Conservation (phyloP, 2,888 invertebrate species). For the Eupithecia pulchellata region DNA sequence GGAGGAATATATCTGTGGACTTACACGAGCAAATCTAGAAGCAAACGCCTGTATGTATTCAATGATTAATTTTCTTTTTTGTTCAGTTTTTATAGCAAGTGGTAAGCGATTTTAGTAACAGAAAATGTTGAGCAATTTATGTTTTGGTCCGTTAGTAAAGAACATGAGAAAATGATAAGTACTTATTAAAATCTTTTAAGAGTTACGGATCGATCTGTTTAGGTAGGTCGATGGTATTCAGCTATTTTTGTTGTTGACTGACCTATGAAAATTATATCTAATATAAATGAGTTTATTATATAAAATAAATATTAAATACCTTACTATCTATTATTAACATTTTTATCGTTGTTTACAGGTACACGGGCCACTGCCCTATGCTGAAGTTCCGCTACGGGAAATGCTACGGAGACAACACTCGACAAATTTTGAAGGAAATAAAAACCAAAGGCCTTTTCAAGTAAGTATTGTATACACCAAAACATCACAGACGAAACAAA, state of each 20-base stretch:
- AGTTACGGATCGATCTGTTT: no score
- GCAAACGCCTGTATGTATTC: no score
- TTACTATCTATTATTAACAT: neutral
- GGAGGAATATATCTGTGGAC: no score
- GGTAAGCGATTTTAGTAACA: neutral
- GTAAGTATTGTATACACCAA: conserved; percentile 55
- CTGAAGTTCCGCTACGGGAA: conserved; percentile 89
- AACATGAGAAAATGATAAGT: no score
- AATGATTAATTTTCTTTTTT: neutral
- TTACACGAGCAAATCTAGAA: no score
- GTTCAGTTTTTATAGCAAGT: neutral
- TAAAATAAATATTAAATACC: no score
- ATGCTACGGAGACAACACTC: conserved; percentile 89
- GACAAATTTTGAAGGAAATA: conserved; percentile 87
- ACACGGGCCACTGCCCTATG: conserved; percentile 90
- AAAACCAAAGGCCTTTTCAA: conserved; percentile 78
- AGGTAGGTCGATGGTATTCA: no score
- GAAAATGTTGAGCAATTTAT: neutral
- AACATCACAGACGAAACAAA: neutral
- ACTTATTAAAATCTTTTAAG: no score
- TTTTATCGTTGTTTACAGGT: conserved; percentile 73
- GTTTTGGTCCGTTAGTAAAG: neutral
- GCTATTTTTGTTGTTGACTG: no score
- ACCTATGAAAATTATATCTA: no score
- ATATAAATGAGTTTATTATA: no score